Percentiles rank a stretch among this genome's conserved stretches.
These are phyloP conservation scores for Ariolimax columbianus DNA, from an alignment of 2,888 invertebrate genomes.

Conservation along the genomic window DNA sequence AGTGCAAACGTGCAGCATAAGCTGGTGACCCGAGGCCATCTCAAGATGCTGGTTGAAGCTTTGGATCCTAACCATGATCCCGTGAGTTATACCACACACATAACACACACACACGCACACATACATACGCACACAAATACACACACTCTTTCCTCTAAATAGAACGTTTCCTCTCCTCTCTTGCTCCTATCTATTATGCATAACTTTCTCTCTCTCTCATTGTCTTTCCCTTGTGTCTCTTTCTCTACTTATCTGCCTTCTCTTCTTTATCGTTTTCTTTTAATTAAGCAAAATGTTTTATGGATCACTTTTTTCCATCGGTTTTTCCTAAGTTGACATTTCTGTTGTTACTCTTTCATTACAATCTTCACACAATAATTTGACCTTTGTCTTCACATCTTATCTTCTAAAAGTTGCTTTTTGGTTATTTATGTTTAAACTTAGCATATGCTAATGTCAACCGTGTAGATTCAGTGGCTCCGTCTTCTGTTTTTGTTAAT, in stretches of 20 bases:
- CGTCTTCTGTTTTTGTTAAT: too few relatives aligned
- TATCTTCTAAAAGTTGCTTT: too few relatives aligned
- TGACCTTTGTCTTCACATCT: too few relatives aligned
- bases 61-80: slow-evolving; percentile 84
- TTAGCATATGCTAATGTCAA: too few relatives aligned
- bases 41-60: slow-evolving; percentile 82
- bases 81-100: slow-evolving; percentile 1
- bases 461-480: too few relatives aligned
- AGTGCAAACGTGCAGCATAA: slow-evolving; percentile 81
- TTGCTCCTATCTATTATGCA: not conserved
- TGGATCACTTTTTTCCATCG: not conserved
- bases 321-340: too few relatives aligned
- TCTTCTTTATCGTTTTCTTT: not conserved
- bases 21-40: slow-evolving; percentile 82
- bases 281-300: not conserved
- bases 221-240: not conserved
- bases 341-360: too few relatives aligned
- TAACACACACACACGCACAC: too few relatives aligned
- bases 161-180: not conserved
- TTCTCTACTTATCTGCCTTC: not conserved
- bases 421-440: too few relatives aligned
- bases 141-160: not conserved
- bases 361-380: too few relatives aligned
- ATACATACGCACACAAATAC: too few relatives aligned
- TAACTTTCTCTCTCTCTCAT: slow-evolving; percentile 6